A percentile compares a stretch with the other conserved stretches of the same genome.
Conservation (phyloP, 1,140 invertebrate species). For the Meloidogyne hapla region DNA sequence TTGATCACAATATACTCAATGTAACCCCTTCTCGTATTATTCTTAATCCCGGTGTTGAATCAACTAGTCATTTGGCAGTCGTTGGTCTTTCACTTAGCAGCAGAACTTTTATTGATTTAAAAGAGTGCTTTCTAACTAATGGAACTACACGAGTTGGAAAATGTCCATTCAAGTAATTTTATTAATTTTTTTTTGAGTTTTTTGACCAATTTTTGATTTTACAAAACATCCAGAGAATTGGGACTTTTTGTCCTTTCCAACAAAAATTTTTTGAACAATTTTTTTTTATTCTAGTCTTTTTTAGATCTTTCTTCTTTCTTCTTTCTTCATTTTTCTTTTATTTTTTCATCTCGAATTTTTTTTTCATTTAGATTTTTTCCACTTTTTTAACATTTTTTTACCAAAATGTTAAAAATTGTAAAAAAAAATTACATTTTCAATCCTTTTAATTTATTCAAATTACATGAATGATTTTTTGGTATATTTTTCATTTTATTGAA, state of each 20-base stretch:
- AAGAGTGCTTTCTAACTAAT: slow-evolving; percentile 14
- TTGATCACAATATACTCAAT: slow-evolving; percentile 3
- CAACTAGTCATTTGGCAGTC: slow-evolving; percentile 11
- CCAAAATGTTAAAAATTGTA: not conserved
- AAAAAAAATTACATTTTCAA: not conserved
- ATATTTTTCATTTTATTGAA: not conserved
- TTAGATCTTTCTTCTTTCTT: too few relatives aligned
- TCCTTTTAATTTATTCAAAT: slow-evolving; percentile 2
- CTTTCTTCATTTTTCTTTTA: too few relatives aligned
- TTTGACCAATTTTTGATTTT: not conserved
- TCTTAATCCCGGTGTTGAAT: not conserved
- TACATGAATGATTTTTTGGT: not conserved
- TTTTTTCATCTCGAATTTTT: too few relatives aligned
- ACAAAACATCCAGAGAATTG: too few relatives aligned
- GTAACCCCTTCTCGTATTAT: not conserved
- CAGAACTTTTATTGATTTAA: slow-evolving; percentile 34
- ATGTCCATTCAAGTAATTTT: slow-evolving; percentile 34
- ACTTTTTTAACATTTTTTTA: too few relatives aligned
- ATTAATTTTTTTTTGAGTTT: not conserved
- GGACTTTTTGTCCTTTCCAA: too few relatives aligned
- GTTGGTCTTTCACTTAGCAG: slow-evolving; percentile 29
- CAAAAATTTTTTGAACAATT: too few relatives aligned
- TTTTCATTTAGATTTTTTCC: too few relatives aligned
- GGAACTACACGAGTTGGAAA: not conserved
- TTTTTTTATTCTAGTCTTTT: too few relatives aligned